Conservation (phyloP, 2,113 vertebrate species). For the Elgaria multicarinata region DNA sequence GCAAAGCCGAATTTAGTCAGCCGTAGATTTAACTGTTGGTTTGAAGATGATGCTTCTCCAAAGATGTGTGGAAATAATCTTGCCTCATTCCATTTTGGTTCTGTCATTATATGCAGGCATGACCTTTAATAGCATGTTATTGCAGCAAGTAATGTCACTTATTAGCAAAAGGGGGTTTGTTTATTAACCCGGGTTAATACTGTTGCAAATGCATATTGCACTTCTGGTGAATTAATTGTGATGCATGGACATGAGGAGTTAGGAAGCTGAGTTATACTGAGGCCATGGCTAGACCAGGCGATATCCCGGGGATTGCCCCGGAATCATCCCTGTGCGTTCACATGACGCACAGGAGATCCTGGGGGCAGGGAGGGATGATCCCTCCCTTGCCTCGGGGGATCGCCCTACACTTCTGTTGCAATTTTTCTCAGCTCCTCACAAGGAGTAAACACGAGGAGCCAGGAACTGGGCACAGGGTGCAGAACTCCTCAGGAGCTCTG, state of each 20-base stretch:
- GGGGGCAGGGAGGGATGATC: too few species aligned
- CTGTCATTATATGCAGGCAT: constrained; percentile 55
- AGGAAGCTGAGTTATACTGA: too few species aligned
- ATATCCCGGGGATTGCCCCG: too few species aligned
- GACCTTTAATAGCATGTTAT: constrained; percentile 57
- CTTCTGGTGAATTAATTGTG: constrained; percentile 9
- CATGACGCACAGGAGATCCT: too few species aligned
- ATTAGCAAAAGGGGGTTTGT: constrained; percentile 48
- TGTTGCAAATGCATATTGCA: constrained; percentile 17
- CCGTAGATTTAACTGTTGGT: constrained; percentile 61
- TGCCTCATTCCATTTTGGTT: constrained; percentile 47
- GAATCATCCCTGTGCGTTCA: too few species aligned
- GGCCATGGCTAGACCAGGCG: too few species aligned
- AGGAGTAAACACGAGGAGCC: too few species aligned
- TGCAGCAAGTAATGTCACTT: constrained; percentile 37
- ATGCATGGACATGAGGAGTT: neutral
- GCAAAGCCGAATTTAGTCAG: constrained; percentile 68
- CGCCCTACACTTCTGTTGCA: too few species aligned
- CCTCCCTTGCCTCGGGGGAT: too few species aligned
- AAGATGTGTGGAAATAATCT: constrained; percentile 46
- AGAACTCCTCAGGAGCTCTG: too few species aligned
- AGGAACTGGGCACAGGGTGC: too few species aligned
- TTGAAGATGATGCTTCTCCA: constrained; percentile 46
- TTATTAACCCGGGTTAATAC: constrained; percentile 46
- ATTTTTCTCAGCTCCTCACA: too few species aligned